A percentile compares a stretch with the other conserved stretches of the same genome.
These are phyloP conservation scores for Falco berigora DNA, from an alignment of 2,797 vertebrate species.

Conservation along the genomic window DNA sequence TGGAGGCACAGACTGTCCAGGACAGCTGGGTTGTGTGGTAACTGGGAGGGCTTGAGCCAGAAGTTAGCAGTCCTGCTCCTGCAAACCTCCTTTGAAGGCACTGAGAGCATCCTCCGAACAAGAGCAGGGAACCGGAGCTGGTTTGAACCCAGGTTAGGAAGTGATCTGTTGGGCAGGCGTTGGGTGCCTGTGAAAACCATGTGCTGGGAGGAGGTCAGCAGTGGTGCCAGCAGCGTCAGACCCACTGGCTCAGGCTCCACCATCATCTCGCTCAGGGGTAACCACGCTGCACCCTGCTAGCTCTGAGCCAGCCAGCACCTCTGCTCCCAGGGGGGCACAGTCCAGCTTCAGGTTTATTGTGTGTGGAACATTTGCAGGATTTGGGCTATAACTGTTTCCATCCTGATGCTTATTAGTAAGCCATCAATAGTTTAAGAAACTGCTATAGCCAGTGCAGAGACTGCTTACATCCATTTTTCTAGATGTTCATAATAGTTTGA, in stretches of 20 bases:
- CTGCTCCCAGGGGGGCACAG: not conserved
- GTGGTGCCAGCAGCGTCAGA: not conserved
- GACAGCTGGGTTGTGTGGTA: not conserved
- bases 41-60: not conserved
- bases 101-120: not conserved
- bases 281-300: not conserved
- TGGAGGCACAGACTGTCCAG: not conserved
- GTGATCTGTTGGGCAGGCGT: rapidly evolving
- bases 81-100: not conserved
- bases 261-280: not conserved
- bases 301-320: not conserved
- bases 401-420: not conserved
- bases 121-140: not conserved
- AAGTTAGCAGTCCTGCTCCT: not conserved
- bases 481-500: not conserved
- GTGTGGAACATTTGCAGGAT: not conserved
- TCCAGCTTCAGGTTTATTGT: rapidly evolving
- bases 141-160: not conserved
- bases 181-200: not conserved
- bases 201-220: not conserved
- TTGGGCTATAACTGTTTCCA: not conserved
- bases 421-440: not conserved
- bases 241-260: not conserved
- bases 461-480: not conserved
- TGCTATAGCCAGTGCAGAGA: not conserved